Percentiles rank a stretch among this genome's conserved stretches.
phyloP scores from a whole-genome alignment of 2,888 invertebrate species.

The Amphipyra tragopoginis region DNA sequence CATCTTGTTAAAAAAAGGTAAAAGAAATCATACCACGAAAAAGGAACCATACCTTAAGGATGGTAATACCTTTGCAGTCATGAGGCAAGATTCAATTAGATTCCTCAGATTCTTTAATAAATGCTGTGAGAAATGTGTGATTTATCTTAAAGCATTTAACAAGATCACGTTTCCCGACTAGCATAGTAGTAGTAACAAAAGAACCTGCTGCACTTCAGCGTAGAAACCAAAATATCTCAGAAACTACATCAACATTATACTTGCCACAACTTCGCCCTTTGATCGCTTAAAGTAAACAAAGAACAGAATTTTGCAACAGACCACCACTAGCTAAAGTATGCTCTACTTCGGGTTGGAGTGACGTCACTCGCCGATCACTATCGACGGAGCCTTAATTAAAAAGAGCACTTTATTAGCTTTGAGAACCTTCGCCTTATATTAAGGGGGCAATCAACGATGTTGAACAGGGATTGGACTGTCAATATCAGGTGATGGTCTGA shows the following conservation, averaged over 20 bases:
- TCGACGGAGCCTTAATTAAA: conserved; percentile 59
- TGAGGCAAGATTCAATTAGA: too few species aligned
- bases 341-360: conserved; percentile 39
- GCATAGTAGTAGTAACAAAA: neutral
- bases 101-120: too few species aligned
- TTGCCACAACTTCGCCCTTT: conserved; percentile 36
- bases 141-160: too few species aligned
- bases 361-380: conserved; percentile 50
- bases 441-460: conserved; percentile 24
- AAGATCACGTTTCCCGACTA: too few species aligned
- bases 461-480: conserved; percentile 23
- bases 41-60: too few species aligned
- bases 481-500: conserved; percentile 7
- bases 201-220: neutral
- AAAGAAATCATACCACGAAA: too few species aligned
- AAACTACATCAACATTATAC: conserved; percentile 25
- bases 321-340: conserved; percentile 43
- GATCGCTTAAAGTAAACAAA: conserved; percentile 41
- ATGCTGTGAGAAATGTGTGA: too few species aligned
- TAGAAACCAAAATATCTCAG: conserved; percentile 12
- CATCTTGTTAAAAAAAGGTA: too few species aligned
- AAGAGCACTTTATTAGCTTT: conserved; percentile 51
- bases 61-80: too few species aligned
- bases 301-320: conserved; percentile 28
- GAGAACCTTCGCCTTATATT: conserved; percentile 22